These are phyloP conservation scores for Paracentrotus lividus DNA, from an alignment of 53 echinoderm and acorn worm genomes.

Conservation along the genomic window DNA sequence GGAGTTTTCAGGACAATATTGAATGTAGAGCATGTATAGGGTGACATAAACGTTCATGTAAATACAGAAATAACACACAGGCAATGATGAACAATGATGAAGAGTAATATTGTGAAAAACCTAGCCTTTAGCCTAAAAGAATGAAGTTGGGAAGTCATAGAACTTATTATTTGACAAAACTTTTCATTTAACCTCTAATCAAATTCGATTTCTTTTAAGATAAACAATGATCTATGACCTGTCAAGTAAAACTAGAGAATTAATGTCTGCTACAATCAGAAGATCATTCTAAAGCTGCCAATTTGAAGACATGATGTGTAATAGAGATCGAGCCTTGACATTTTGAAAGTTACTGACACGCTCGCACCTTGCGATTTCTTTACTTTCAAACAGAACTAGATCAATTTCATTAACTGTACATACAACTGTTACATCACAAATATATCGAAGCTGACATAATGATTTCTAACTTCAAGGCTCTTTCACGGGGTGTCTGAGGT, in stretches of 20 bases:
- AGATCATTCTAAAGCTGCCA: background rate
- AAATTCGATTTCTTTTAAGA: background rate
- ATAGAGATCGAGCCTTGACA: constrained; percentile 26
- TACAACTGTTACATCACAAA: constrained; percentile 47
- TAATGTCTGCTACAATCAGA: background rate
- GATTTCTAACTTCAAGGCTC: constrained; percentile 4
- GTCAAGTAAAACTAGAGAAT: background rate
- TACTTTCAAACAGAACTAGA: constrained; percentile 7
- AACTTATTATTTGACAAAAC: background rate
- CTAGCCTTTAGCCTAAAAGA: too few relatives aligned
- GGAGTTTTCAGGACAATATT: background rate
- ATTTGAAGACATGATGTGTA: background rate
- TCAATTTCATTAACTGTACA: constrained; percentile 26
- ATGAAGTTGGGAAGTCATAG: background rate
- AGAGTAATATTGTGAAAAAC: background rate
- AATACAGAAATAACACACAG: background rate
- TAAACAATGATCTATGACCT: background rate
- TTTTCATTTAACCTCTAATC: background rate
- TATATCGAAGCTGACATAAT: constrained; percentile 52
- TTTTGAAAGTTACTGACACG: constrained; percentile 27
- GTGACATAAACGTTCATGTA: background rate
- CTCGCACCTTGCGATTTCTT: too few relatives aligned
- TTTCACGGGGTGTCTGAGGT: constrained; percentile 9
- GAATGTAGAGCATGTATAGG: too few relatives aligned
- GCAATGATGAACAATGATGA: background rate